phyloP scores from a whole-genome alignment of 1,140 invertebrate genomes.

The Diplogasteroides magnus region DNA sequence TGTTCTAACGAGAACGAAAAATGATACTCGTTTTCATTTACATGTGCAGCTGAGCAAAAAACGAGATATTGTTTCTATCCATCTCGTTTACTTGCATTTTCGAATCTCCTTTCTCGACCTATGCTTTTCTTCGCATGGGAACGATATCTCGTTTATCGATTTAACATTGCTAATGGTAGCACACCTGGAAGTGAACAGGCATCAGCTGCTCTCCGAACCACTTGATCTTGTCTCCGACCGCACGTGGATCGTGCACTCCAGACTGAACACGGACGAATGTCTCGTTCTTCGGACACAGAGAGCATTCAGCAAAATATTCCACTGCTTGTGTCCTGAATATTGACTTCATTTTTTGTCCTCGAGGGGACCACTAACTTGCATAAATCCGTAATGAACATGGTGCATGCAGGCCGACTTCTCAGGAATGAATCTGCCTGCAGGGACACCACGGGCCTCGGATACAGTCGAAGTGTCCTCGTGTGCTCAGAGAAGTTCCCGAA shows the following conservation, averaged over 20 bases:
- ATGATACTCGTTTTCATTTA: no score
- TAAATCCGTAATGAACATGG: constrained; percentile 80
- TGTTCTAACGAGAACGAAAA: no score
- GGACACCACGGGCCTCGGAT: constrained; percentile 93
- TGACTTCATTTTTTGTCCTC: not conserved
- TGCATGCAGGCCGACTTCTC: constrained; percentile 74
- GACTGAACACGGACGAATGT: constrained; percentile 93
- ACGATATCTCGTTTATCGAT: constrained; percentile 9
- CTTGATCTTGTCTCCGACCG: constrained; percentile 92
- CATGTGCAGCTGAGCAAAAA: not conserved
- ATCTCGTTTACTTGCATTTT: no score
- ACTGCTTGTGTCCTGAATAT: constrained; percentile 69
- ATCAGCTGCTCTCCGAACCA: constrained; percentile 82
- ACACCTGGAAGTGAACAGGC: constrained; percentile 71
- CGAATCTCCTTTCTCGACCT: no score
- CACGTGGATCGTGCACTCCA: constrained; percentile 79
- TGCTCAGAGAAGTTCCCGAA: constrained; percentile 95
- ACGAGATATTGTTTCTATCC: constrained; percentile 14
- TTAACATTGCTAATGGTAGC: not conserved
- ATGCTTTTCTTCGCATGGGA: no score
- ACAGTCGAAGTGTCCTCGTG: constrained; percentile 86
- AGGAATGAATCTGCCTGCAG: constrained; percentile 98
- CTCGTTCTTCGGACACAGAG: constrained; percentile 88
- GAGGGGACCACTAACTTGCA: constrained; percentile 59
- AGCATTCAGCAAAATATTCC: constrained; percentile 97